Evolutionary conservation across 2,113 vertebrate species (phyloP).

Genomic region (Tragelaphus scriptus): DNA sequence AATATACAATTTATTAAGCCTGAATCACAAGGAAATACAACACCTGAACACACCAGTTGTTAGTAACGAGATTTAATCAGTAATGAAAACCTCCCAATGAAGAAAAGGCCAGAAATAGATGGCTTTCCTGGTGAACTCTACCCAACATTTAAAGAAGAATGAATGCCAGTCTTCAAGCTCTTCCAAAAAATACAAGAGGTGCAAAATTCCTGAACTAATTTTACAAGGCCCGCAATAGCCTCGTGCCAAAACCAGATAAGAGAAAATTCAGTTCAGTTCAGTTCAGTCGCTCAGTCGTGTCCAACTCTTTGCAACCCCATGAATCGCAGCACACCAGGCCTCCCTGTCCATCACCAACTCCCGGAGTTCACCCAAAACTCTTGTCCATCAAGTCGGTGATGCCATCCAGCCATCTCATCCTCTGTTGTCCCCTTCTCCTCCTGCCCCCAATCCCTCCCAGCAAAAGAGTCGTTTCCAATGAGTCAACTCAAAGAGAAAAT

Average conservation of each 20-base stretch:
- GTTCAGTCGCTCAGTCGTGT: too few relatives aligned
- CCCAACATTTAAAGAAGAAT: background rate
- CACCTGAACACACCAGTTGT: background rate
- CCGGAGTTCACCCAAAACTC: too few relatives aligned
- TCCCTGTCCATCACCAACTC: too few relatives aligned
- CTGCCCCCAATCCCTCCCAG: too few relatives aligned
- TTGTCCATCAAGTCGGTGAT: accelerated
- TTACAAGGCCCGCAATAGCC: background rate
- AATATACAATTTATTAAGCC: background rate
- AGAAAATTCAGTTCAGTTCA: background rate
- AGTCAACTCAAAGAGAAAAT: background rate
- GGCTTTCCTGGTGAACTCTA: background rate
- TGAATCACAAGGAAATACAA: background rate
- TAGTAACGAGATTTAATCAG: background rate
- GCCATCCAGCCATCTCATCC: too few relatives aligned
- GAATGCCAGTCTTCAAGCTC: background rate
- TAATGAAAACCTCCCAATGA: background rate
- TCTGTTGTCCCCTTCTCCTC: too few relatives aligned
- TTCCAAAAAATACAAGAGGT: background rate
- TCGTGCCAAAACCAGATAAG: background rate
- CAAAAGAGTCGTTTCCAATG: too few relatives aligned
- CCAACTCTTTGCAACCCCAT: too few relatives aligned
- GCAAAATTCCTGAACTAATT: background rate
- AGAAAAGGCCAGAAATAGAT: background rate
- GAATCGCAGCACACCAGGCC: too few relatives aligned